Evolutionary conservation across 64 coral and sea anemone species (phyloP), one percentile per base, ranked within the genome.

Genomic region (Dendronephthya gigantea): DNA sequence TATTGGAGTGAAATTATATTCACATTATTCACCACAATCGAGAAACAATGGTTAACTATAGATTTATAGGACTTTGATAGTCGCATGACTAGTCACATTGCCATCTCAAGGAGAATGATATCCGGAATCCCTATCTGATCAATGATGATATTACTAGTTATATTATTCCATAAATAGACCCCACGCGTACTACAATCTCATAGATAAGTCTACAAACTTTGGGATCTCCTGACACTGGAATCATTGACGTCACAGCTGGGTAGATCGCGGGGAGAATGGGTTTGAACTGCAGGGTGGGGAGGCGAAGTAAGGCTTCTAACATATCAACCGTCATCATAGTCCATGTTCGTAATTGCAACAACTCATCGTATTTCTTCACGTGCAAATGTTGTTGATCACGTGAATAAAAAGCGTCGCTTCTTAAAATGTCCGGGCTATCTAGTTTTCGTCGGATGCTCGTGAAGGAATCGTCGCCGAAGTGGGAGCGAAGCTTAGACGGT

Each of bases 221-320:
- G 17, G 92, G 85, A 82, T 98, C 95, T 59, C 87, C 83, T 7
- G 92, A 87, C 22, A 87, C 91, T 25, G 92, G 83, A 81, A 93
- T 92, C 15, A 98, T 84, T 52, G 87, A 90, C 58, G 92, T 98
- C 49, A 98, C 92, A 59, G 95, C 95, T 37, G 95, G 88, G 50
- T 93, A 98, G 22, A 98, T 90, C 84, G 95, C 95, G 87, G 95
- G 95, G 35, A 98, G 56, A 15, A 98, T 92, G 7, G 95, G 92
- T 68, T 98, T 98, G 83, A 98, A 98, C 22, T 98, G 95, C 85
- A 98, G 85, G 4, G 95, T 98, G 14, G 95, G 95, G 10, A 98
- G 90, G 34, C 68, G 87, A 6, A 98, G 88, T 28, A 98, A 84
- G 2, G 90, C 83, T 47, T 98, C 92, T 16, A 98, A 29, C 95